These are phyloP conservation scores for Notodonta dromedarius DNA, from an alignment of 2,888 invertebrate species.

Conservation along the genomic window DNA sequence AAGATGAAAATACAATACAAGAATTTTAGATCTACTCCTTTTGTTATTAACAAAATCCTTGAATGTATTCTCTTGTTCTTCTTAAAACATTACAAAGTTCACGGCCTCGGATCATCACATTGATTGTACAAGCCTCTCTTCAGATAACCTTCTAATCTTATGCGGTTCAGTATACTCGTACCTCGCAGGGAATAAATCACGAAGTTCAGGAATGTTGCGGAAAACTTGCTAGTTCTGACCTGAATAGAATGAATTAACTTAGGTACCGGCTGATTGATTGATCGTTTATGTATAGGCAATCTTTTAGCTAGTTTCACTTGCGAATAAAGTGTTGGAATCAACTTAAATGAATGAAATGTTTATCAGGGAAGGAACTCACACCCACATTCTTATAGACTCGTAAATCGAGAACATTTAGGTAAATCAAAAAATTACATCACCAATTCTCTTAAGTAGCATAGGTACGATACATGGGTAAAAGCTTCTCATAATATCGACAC, in stretches of 20 bases:
- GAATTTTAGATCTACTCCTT: too few species aligned
- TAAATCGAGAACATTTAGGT: too few species aligned
- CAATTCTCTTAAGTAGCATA: too few species aligned
- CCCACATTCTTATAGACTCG: too few species aligned
- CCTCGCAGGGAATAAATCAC: conserved; percentile 3
- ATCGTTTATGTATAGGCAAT: conserved; percentile 12
- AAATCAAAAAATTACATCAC: too few species aligned
- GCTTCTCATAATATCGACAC: too few species aligned
- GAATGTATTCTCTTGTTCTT: neutral
- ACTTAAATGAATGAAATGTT: too few species aligned
- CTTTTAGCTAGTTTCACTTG: neutral
- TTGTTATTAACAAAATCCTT: too few species aligned
- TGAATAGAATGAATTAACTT: conserved; percentile 29
- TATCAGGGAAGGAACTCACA: too few species aligned
- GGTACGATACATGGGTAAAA: too few species aligned
- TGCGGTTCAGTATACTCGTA: neutral
- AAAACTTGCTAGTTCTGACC: conserved; percentile 6
- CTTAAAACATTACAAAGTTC: neutral
- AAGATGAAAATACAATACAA: too few species aligned
- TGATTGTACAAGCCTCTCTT: neutral
- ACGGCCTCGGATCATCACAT: too few species aligned
- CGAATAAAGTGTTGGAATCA: conserved; percentile 8
- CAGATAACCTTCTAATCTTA: neutral
- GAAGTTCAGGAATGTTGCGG: neutral
- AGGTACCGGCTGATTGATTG: conserved; percentile 19